Base-by-base conservation (phyloP, 2,797 vertebrate species). In the Lerista edwardsae region DNA sequence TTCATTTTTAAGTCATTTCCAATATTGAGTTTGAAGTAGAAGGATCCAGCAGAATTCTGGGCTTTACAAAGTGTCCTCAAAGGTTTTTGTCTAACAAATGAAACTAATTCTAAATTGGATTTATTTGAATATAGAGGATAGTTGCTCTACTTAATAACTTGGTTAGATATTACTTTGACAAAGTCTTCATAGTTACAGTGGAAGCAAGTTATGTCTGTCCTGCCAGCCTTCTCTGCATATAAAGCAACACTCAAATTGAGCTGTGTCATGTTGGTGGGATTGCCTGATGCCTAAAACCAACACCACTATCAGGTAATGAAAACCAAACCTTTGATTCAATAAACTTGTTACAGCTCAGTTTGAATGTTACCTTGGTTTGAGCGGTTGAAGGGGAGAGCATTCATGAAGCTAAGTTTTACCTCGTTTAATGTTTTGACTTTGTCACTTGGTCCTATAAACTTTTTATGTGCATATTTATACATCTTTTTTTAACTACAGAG, bases 101-200 rank as follows among this genome's bases (percentile, higher is more conserved):
- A 85, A 85, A 19, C 72, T 1, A 71, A 62, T 89, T 91, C 84
- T 86, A 91, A 72, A 72, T 51, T 36, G 39, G 83, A 84, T 89
- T 41, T 90, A 44, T 73, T 67, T 79, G 80, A 84, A 87, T 87
- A 83, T 73, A 83, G 19, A 84, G 73, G 4, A 47, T 85, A 82
- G 86, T 74, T 79, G 39, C 25, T 44, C 61, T 65, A 65, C 84
- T 73, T 73, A 73, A 64, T 78, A 27, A 19, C 34, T 25, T 77
- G 27, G 31, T 77, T 55, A 61, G 23, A 27, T 10, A 59, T 83
- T 83, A 67, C 17, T 31, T 47, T 67, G 12, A 27, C 51, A 51
- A 86, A 75, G 39, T 80, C 72, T 80, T 14, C 31, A 41, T 8
- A 81, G 39, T n/a, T 34, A 44, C 41, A 55, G 41, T 77, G 57